Percentiles rank a stretch among this genome's conserved stretches.
These are phyloP conservation scores for Agapornis roseicollis DNA, from an alignment of 2,113 vertebrate genomes.

Conservation along the genomic window DNA sequence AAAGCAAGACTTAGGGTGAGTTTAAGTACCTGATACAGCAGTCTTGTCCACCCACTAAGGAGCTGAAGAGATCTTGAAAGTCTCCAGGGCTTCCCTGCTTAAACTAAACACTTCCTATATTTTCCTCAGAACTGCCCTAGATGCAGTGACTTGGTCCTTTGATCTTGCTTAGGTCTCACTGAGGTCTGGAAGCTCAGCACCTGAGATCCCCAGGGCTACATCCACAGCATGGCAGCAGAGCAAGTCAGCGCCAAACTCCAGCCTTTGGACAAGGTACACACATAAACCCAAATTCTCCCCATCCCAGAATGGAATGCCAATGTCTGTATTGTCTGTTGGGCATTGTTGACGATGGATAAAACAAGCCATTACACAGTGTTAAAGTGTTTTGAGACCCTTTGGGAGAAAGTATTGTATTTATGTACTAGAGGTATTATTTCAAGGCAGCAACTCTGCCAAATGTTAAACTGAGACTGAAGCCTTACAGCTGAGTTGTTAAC, in stretches of 20 bases:
- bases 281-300: background rate
- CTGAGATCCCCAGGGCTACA: rapidly evolving
- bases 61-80: background rate
- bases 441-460: conserved; percentile 25
- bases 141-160: background rate
- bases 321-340: background rate
- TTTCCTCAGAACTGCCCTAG: background rate
- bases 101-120: background rate
- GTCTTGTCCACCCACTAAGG: background rate
- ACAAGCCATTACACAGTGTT: background rate
- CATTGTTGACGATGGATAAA: background rate
- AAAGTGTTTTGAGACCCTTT: background rate
- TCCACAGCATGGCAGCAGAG: background rate
- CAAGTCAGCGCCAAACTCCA: background rate
- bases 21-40: background rate
- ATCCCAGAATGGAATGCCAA: background rate
- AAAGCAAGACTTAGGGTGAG: background rate
- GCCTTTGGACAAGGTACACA: background rate
- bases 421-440: conserved; percentile 21
- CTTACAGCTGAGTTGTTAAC: conserved; percentile 49
- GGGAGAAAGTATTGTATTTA: background rate
- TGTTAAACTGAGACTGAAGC: conserved; percentile 41
- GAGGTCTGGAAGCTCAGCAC: background rate
- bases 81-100: background rate
- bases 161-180: background rate